Evolutionary conservation across 2,113 vertebrate genomes (phyloP), one percentile per base, ranked within the genome.

Genomic region (Ceuthmochares aereus): DNA sequence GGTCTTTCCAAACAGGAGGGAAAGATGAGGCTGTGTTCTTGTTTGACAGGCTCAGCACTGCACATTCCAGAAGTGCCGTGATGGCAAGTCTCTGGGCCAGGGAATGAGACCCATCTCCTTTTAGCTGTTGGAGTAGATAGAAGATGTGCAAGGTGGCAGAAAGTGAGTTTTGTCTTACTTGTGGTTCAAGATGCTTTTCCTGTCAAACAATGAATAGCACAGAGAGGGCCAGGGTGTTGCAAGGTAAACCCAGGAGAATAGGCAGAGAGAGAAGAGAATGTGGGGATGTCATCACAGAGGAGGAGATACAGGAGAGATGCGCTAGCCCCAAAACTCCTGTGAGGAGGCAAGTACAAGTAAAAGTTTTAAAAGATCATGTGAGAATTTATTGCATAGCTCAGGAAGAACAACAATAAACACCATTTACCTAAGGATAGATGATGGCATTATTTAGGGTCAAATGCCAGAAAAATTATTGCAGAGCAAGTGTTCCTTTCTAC

Each of bases 11-110:
- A 67, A 42, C 7, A 55, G 37, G 32, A 0, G 0, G 21, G 42
- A 84, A 49, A 19, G 12, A 78, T 78, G n/a, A 82, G 23, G 21
- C 27, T 51, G 66, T 12, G 7, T 25, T 78, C 6, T 7, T 19
- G 2, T 19, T 17, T 15, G 9, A 84, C 40, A 54, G 10, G 25
- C n/a, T 89, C 6, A 1, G 22, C 0, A 0, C 47, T 43, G 30
- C 22, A 78, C 30, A 20, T 15, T 76, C 52, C 70, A 83, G 34
- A 3, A 2, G 32, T 47, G 36, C 14, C 43, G 5, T 85, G 62
- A 83, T 20, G 59, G 23, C 42, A 47, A 18, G 40, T 43, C 47
- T 72, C 51, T 74, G 27, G 69, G 60, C 5, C 14, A 64, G 47
- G 27, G 64, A 72, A 55, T 32, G 47, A 15, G 26, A 23, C n/a